Conservation (phyloP, 1,140 invertebrate genomes). For the Uloborus diversus region DNA sequence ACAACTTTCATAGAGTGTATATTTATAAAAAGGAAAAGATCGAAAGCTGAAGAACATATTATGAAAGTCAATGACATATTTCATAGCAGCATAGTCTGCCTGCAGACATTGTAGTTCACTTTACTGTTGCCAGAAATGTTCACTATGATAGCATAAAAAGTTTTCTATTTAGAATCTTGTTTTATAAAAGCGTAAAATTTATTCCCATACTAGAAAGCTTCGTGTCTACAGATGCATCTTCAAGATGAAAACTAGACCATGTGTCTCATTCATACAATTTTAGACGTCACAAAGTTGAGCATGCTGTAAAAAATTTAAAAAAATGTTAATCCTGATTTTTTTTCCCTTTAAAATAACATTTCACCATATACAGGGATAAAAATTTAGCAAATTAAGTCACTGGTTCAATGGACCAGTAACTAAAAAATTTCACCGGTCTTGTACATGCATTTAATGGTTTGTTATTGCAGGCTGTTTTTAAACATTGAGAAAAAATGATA, state of each 20-base stretch:
- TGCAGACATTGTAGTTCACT: constrained; percentile 1
- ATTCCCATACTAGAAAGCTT: background rate
- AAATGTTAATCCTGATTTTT: background rate
- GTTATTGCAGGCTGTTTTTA: background rate
- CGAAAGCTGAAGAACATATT: constrained; percentile 5
- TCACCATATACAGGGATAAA: background rate
- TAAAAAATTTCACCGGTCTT: background rate
- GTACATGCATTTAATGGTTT: background rate
- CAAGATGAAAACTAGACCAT: background rate
- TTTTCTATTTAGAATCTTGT: background rate
- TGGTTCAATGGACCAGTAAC: too few species aligned
- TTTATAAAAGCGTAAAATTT: background rate
- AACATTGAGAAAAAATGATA: background rate
- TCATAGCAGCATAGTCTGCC: constrained; percentile 14
- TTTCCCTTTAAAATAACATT: background rate
- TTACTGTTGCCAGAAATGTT: background rate
- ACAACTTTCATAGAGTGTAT: background rate
- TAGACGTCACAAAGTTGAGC: background rate
- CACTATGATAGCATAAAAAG: background rate
- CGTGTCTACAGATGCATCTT: background rate
- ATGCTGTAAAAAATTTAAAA: background rate
- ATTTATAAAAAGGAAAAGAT: constrained; percentile 6
- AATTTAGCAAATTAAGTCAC: too few species aligned
- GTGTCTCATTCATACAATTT: background rate
- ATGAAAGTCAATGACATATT: background rate